These are phyloP conservation scores for Microctonus hyperodae DNA, from an alignment of 2,888 invertebrate genomes.

Conservation along the genomic window DNA sequence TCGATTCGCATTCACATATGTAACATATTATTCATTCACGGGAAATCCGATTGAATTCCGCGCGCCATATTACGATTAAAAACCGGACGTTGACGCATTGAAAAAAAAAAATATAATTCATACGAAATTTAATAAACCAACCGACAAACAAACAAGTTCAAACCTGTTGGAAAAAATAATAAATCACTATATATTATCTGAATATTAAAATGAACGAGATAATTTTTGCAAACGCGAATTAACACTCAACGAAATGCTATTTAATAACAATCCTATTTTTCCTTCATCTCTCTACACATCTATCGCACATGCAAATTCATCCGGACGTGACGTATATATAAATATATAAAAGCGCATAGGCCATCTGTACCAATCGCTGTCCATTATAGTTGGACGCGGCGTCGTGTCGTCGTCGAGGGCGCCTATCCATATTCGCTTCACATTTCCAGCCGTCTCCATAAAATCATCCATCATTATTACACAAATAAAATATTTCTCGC, in stretches of 20 bases:
- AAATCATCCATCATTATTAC: neutral
- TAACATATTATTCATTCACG: neutral
- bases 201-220: neutral
- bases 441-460: slow-evolving; percentile 38
- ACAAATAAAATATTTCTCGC: neutral
- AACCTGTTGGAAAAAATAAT: neutral
- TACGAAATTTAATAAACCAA: neutral
- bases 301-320: slow-evolving; percentile 59
- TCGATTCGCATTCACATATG: neutral
- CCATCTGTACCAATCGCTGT: slow-evolving; percentile 58
- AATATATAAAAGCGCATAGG: slow-evolving; percentile 49
- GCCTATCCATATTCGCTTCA: slow-evolving; percentile 45
- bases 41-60: neutral
- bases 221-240: slow-evolving; percentile 54
- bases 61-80: neutral
- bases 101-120: neutral
- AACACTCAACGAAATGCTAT: slow-evolving; percentile 47
- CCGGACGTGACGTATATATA: slow-evolving; percentile 58
- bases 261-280: neutral
- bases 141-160: too few relatives aligned
- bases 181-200: too few relatives aligned
- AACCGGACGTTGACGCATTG: slow-evolving; percentile 7
- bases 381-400: slow-evolving; percentile 50
- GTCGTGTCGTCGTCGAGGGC: slow-evolving; percentile 41
- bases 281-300: slow-evolving; percentile 41